Conservation (phyloP, 2,888 invertebrate species). For the Drosophila kambysellisi region DNA sequence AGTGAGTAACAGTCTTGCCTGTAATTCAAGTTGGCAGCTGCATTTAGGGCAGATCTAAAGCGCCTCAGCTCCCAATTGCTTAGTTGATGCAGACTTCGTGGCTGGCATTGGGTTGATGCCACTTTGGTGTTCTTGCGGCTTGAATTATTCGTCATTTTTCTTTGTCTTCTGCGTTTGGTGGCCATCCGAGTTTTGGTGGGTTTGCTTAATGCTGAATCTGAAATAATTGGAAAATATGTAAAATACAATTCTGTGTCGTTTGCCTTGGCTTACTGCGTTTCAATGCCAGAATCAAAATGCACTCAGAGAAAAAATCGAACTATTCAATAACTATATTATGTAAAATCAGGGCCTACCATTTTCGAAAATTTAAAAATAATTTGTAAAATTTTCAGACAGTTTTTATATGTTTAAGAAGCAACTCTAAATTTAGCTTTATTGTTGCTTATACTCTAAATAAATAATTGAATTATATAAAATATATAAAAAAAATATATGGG, state of each 20-base stretch:
- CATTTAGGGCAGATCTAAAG: conserved; percentile 19
- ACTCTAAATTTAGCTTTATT: no score
- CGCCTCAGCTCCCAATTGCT: conserved; percentile 10
- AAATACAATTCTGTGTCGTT: conserved; percentile 12
- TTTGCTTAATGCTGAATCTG: conserved; percentile 23
- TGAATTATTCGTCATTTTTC: background rate
- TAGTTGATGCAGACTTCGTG: conserved; percentile 17
- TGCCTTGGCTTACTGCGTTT: conserved; percentile 30
- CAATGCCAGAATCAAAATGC: conserved; percentile 40
- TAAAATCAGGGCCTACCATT: background rate
- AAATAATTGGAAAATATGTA: conserved; percentile 22
- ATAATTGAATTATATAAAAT: no score
- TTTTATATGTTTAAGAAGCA: no score
- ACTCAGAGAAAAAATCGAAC: background rate
- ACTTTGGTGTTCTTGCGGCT: background rate
- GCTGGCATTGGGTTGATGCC: background rate
- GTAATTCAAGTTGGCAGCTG: conserved; percentile 5
- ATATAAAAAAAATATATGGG: no score
- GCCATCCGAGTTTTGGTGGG: conserved; percentile 14
- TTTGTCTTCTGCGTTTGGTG: background rate
- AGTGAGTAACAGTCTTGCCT: background rate
- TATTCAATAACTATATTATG: no score
- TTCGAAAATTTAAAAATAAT: background rate
- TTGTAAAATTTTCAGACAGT: no score
- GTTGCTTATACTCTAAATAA: no score